Evolutionary conservation across 2,113 vertebrate genomes (phyloP).

Genomic region (Hippocampus abdominalis): DNA sequence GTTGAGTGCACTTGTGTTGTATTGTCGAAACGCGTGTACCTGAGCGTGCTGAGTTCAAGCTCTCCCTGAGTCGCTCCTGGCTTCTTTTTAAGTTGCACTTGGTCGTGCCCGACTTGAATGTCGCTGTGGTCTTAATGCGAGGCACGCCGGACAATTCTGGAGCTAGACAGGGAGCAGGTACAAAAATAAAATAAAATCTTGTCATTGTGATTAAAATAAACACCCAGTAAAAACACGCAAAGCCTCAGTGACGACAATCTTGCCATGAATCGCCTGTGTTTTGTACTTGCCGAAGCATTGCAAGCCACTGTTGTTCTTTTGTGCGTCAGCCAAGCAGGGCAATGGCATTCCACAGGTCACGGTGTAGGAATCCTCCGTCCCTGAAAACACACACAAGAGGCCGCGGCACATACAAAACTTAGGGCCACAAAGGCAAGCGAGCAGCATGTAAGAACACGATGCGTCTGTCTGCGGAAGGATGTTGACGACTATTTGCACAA

Average conservation of each 20-base stretch:
- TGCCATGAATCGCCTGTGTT: slow-evolving; percentile 19
- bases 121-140: slow-evolving; percentile 85
- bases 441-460: slow-evolving; percentile 58
- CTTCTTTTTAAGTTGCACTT: slow-evolving; percentile 91
- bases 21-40: slow-evolving; percentile 71
- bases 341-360: slow-evolving; percentile 79
- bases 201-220: slow-evolving; percentile 18
- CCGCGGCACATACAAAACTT: slow-evolving; percentile 53
- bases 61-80: slow-evolving; percentile 80
- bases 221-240: slow-evolving; percentile 28
- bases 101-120: slow-evolving; percentile 85
- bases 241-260: neutral
- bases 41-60: slow-evolving; percentile 78
- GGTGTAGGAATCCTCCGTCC: slow-evolving; percentile 78
- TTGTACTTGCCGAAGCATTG: slow-evolving; percentile 72
- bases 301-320: slow-evolving; percentile 67
- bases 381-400: slow-evolving; percentile 66
- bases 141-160: slow-evolving; percentile 64
- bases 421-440: slow-evolving; percentile 57
- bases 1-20: neutral
- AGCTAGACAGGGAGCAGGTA: slow-evolving; percentile 57
- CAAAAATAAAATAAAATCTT: slow-evolving; percentile 30
- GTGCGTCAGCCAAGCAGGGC: slow-evolving; percentile 69
- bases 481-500: slow-evolving; percentile 29
- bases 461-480: slow-evolving; percentile 21